Percentiles rank a stretch among this genome's conserved stretches.
Conservation (phyloP, 1,140 invertebrate genomes). For the Drosophila parabipectinata region DNA sequence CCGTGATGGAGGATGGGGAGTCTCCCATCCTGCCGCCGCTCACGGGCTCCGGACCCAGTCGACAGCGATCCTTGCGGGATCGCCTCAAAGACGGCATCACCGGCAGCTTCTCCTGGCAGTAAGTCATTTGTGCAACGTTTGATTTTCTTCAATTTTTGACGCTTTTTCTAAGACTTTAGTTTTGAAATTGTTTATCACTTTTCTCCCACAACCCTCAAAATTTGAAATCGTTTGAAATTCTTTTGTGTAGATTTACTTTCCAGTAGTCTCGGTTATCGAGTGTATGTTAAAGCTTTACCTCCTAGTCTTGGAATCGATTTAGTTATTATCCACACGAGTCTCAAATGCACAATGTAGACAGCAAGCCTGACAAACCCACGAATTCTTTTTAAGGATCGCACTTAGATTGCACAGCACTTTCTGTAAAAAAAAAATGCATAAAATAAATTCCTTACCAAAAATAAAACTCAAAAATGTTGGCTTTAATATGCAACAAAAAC, state of each 20-base stretch:
- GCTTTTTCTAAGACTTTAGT: constrained; percentile 52
- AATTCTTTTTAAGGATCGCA: neutral
- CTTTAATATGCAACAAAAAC: constrained; percentile 3
- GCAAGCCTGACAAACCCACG: constrained; percentile 1
- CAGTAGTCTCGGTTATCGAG: constrained; percentile 38
- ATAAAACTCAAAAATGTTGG: constrained; percentile 2
- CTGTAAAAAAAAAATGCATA: constrained; percentile 5
- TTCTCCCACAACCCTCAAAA: constrained; percentile 9
- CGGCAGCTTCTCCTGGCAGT: constrained; percentile 91
- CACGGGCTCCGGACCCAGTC: constrained; percentile 86
- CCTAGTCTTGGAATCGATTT: constrained; percentile 35
- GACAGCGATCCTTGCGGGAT: constrained; percentile 88
- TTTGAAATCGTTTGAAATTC: constrained; percentile 16
- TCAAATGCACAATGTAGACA: constrained; percentile 32
- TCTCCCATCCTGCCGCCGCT: constrained; percentile 72
- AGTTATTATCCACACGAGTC: constrained; percentile 31
- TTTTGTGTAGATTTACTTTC: constrained; percentile 33
- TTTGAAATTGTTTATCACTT: constrained; percentile 26
- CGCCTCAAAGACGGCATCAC: constrained; percentile 90
- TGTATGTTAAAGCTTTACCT: constrained; percentile 21
- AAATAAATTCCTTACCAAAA: neutral
- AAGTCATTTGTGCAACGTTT: constrained; percentile 84
- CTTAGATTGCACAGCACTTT: constrained; percentile 34
- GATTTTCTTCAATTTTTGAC: constrained; percentile 20
- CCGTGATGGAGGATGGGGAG: constrained; percentile 76